A percentile compares a stretch with the other conserved stretches of the same genome.
Evolutionary conservation across 2,113 vertebrate genomes (phyloP).

Genomic region (Sminthopsis crassicaudata): DNA sequence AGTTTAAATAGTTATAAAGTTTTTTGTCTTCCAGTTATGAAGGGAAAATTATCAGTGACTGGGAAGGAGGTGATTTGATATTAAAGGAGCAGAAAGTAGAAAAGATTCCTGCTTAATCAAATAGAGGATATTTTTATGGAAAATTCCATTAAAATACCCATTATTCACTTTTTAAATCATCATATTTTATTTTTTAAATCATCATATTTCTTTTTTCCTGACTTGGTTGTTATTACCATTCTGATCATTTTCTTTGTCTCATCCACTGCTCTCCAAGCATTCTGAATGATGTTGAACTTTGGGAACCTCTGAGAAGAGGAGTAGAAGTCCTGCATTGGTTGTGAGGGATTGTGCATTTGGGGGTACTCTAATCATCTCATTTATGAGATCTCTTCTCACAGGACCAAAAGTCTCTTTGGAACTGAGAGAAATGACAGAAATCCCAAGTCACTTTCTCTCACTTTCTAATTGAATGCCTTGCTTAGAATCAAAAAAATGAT

Average conservation of each 20-base stretch:
- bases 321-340: conserved; percentile 20
- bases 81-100: not conserved
- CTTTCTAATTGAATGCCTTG: conserved; percentile 85
- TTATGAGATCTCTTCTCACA: conserved; percentile 63
- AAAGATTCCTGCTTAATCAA: not conserved
- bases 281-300: conserved; percentile 9
- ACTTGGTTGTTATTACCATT: conserved; percentile 21
- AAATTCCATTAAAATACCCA: too few relatives aligned
- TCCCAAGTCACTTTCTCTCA: conserved; percentile 75
- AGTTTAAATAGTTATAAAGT: conserved; percentile 81
- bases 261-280: conserved; percentile 47
- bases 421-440: conserved; percentile 73
- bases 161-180: conserved; percentile 59
- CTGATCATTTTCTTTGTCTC: conserved; percentile 45
- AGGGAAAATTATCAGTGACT: conserved; percentile 76
- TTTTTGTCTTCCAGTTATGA: conserved; percentile 78
- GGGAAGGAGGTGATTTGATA: not conserved
- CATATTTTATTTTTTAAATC: conserved; percentile 38
- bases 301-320: conserved; percentile 29
- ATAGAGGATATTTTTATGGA: not conserved
- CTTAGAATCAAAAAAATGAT: conserved; percentile 77
- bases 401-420: conserved; percentile 40
- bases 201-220: conserved; percentile 45
- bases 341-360: conserved; percentile 62
- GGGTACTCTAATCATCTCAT: not conserved